These are phyloP conservation scores for Ictalurus furcatus DNA, from an alignment of 2,113 vertebrate genomes.

Conservation along the genomic window DNA sequence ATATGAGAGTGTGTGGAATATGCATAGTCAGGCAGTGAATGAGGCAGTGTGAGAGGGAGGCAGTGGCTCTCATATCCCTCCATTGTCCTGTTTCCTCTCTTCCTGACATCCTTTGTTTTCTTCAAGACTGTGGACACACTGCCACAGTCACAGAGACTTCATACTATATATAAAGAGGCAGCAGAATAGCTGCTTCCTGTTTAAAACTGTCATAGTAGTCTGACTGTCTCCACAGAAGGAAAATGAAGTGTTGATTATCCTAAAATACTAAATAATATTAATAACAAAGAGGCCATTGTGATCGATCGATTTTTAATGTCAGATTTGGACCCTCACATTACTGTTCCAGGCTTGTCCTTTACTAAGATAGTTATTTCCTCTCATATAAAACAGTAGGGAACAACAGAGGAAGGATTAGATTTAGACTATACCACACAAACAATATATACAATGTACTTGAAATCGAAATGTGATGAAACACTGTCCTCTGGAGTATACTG, in stretches of 20 bases:
- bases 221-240: not conserved
- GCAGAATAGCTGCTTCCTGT: conserved; percentile 31
- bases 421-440: not conserved
- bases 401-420: not conserved
- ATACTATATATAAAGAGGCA: not conserved
- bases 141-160: conserved; percentile 6
- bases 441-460: not conserved
- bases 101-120: conserved; percentile 60
- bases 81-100: conserved; percentile 73
- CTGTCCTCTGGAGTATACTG: conserved; percentile 28
- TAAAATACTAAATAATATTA: not conserved
- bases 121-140: conserved; percentile 51
- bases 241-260: not conserved
- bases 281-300: not conserved
- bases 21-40: conserved; percentile 24
- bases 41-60: conserved; percentile 29
- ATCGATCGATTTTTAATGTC: not conserved
- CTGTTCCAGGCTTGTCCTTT: not conserved
- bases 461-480: conserved; percentile 23
- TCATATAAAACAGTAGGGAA: not conserved
- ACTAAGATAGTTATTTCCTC: not conserved
- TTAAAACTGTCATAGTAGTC: not conserved
- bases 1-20: conserved; percentile 4
- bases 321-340: not conserved
- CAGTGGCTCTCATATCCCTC: conserved; percentile 68